Evolutionary conservation across 2,888 invertebrate species (phyloP), one percentile per base, ranked within the genome.

Genomic region (Sinotaia quadrata): DNA sequence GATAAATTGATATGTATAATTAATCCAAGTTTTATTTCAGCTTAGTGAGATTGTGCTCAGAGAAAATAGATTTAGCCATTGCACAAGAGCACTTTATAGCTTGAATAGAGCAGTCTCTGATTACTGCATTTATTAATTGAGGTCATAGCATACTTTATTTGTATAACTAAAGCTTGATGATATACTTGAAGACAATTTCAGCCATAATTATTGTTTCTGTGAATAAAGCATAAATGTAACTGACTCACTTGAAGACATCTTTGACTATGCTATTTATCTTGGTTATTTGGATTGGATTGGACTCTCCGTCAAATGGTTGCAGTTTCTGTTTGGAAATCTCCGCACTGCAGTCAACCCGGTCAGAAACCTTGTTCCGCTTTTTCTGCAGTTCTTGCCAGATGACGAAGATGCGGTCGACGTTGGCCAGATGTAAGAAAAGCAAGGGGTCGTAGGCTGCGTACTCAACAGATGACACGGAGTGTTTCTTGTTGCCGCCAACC

Each of bases 341-440:
- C 47, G 63, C 54, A 31, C 67, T 70, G 51, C 73, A 73, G 60
- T 73, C 67, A 18, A 66, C 41, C 5, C 41, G 58, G 29, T 67
- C 61, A 33, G 47, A 52, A 12, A 59, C 49, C 54, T 69, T 67
- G 37, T 56, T 52, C 36, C 73, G 54, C 24, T 54, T 59, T 21
- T 60, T 52, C 58, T 73, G 73, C 61, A 73, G 57, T 27, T 59
- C 57, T 66, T 73, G 73, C 73, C 73, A 73, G 47, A 73, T 66
- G 33, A 59, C 62, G 56, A 69, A 74, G 34, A 74, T 52, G 7
- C 73, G 66, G 68, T 76, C 76, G 5, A 76, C 72, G 67, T 76
- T 76, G 44, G 76, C 72, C 62, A 74, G 76, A 44, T 76, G 75
- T 34, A 75, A 67, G 72, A 72, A 74, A 68, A 75, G 74, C 56